Evolutionary conservation across 37 sponge, comb jelly and placozoan species (phyloP), one percentile per base, ranked within the genome.

Genomic region (Aphrocallistes beatrix): DNA sequence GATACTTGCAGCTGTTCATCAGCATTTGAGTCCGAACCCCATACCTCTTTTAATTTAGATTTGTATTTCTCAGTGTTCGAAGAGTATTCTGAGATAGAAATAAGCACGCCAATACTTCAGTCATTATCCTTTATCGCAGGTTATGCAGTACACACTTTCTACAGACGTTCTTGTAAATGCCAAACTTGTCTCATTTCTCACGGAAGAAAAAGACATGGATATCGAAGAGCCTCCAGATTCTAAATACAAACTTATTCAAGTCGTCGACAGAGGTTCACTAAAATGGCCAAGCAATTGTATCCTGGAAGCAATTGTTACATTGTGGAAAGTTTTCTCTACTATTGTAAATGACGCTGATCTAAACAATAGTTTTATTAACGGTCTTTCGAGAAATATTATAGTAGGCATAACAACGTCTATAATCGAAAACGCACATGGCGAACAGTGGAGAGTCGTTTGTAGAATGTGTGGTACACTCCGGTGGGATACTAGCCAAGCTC

Each of bases 181-280:
- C 17, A 60, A 3, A 28, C 75, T 28, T 60, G 75, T 13, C n/a
- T 60, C 8, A 25, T 60, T 60, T 60, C 75, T 60, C 32, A 60
- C 75, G 32, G 75, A 60, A 13, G 75, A 60, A 25, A 60, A 60
- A 60, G 75, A 60, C 10, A 60, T 60, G 75, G 75, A 60, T 32
- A 60, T 60, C n/a, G 75, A 6, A 30, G 75, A 60, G 3, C n/a
- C 75, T 6, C 75, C 34, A 8, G 32, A 60, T 6, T 60, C 75
- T 25, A 30, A 8, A 6, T 60, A 60, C 21, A 60, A 21, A 13
- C 75, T 60, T 28, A 25, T 60, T 1, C 75, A 60, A 13, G 25
- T 60, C 8, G n/a, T 60, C 3, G 75, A 60, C n/a, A 19, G 75
- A 19, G 75, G 75, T 60, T 3, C 17, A 60, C 75, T 32, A 30